phyloP scores from a whole-genome alignment of 2,113 vertebrate species.

The Galeopterus variegatus region DNA sequence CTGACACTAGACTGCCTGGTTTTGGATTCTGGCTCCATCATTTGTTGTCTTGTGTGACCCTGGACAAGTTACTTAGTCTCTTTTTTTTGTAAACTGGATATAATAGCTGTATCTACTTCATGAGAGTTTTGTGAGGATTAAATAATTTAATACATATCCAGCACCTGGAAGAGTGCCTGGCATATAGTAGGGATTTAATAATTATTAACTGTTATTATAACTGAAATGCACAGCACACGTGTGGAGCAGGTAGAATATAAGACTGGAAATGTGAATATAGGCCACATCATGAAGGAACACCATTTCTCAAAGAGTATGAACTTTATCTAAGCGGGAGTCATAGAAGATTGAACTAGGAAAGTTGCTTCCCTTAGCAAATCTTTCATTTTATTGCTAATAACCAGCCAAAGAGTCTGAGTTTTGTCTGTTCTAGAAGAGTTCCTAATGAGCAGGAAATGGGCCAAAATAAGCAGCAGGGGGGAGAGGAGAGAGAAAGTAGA shows the following conservation, averaged over 20 bases:
- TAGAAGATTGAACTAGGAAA: slow-evolving; percentile 42
- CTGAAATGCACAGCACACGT: not conserved
- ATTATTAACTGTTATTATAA: not conserved
- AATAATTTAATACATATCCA: not conserved
- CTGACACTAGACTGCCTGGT: not conserved
- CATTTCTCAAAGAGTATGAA: not conserved
- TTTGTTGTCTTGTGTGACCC: not conserved
- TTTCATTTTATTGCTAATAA: slow-evolving; percentile 75
- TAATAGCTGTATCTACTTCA: not conserved
- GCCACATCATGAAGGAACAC: slow-evolving; percentile 5
- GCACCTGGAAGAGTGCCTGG: not conserved
- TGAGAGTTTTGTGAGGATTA: not conserved
- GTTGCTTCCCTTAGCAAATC: slow-evolving; percentile 16
- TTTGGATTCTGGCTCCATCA: not conserved
- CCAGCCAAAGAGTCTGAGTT: not conserved
- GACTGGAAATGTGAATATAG: slow-evolving; percentile 25
- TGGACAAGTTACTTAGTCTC: not conserved
- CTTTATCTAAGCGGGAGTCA: not conserved
- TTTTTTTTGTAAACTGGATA: slow-evolving; percentile 34
- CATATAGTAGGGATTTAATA: not conserved
- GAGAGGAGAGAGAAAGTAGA: not conserved
- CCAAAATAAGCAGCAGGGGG: slow-evolving; percentile 20
- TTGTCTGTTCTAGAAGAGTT: slow-evolving; percentile 58
- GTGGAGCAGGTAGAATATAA: not conserved
- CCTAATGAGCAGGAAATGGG: slow-evolving; percentile 69